Evolutionary conservation across 2,888 invertebrate species (phyloP), one percentile per base, ranked within the genome.

Genomic region (Pycnomerus fuliginosus): DNA sequence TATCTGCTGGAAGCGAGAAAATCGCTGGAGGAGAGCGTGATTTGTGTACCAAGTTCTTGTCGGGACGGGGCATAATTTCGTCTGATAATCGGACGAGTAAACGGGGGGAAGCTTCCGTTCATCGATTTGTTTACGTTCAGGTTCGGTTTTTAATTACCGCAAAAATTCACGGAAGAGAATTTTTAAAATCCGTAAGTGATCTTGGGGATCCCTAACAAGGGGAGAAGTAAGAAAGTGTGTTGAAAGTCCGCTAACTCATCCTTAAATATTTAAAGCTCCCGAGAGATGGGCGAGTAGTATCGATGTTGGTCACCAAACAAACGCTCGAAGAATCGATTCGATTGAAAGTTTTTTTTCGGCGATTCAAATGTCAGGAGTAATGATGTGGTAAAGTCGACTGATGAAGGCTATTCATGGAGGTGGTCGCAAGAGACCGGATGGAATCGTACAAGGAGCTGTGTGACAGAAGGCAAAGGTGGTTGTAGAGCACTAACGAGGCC

Each of bases 181-280:
- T 30, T 32, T 16, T 31, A 24, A 39, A 45, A 38, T 30, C 28
- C 20, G 5, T 8, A 25, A 15, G 34, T 34, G 34, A 32, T 30
- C 7, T 25, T 3, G 17, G 32, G 33, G 8, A 20, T 20, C 13
- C n/a, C n/a, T n/a, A 3, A 25, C 10, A 52, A 50, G 49, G 45
- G 28, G 37, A 42, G n/a, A 50, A 50, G 37, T 45, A 57, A 60
- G 51, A 38, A 52, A 50, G 58, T 60, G 62, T 56, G 64, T 56
- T 58, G 65, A 67, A 64, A 69, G 69, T 60, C 62, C 63, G 65
- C 66, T 67, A 71, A 69, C 68, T 68, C 65, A 59, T 64, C 68
- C 71, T 72, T 68, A 72, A 72, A 72, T 72, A 72, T 72, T 72
- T 70, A 72, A 69, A 68, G 56, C n/a, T 62, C 65, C 64, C 64